Evolutionary conservation across 2,113 vertebrate species (phyloP), one percentile per base, ranked within the genome.

Genomic region (Nothoprocta perdicaria): DNA sequence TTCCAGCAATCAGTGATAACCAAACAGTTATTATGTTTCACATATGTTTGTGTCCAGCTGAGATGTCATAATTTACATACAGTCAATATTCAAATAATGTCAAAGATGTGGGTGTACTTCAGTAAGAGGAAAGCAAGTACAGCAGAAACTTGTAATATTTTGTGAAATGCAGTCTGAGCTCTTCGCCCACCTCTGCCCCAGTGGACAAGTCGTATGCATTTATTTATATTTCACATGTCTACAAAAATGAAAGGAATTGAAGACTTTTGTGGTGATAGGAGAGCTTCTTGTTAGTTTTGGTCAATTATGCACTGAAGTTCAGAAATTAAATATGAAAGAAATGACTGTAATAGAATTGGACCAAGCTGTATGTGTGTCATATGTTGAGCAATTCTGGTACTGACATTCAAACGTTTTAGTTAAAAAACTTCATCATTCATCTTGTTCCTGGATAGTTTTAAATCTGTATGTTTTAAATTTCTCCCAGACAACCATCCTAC

Each of bases 201-300:
- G 14, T 89, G 82, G 68, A 31, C n/a, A 24, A n/a, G 48, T 52
- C 38, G 48, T 27, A 43, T 86, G 52, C 72, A 62, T 87, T 85
- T 92, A 83, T 85, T 95, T 89, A 14, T 94, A 68, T 92, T 91
- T 83, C 87, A 89, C 52, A 72, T 83, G 82, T 50, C 76, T 96
- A 72, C 60, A 80, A 41, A 95, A 92, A 67, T 87, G 46, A 46
- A 95, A 87, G 69, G 86, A 87, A 93, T 26, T 87, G 86, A 93
- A 85, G 89, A 82, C 80, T 87, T 67, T 85, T 92, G 73, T 91
- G 91, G 93, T 95, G 82, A 96, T 92, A 95, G 48, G 53, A 66
- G 90, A 89, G 80, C 38, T 80, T 87, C 79, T 92, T 93, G 88
- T 80, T 78, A 89, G 67, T 60, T 8, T 86, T 78, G 60, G 81